Base-by-base conservation (phyloP, 2,888 invertebrate species). In the Coelinius sp. region DNA sequence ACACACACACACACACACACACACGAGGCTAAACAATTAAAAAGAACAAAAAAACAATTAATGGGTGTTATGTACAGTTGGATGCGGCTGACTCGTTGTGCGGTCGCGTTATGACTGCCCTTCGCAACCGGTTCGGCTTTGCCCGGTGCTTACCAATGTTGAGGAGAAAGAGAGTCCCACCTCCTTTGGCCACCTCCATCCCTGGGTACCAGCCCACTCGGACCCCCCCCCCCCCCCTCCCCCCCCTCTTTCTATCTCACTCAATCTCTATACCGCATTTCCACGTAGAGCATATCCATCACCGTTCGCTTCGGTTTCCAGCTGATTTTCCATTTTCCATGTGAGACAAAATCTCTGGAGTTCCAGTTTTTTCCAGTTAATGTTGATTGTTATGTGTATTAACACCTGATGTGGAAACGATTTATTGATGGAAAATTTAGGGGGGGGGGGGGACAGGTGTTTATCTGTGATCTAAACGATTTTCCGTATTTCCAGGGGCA, bases 131-230 rank as follows among this genome's bases (percentile, higher is more conserved):
- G 41, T 63, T 63, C 41, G 59, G 63, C 22, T 14, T 22, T 41
- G 63, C 24, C 63, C 38, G 41, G 63, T 41, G 63, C 41, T 35
- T 59, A 59, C 35, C 63, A 63, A 41, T 38, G 46, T 62, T 49
- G 35, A 53, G 22, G 49, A n/a, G 70, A 71, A 71, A 73, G 76
- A 82, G 76, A 84, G 86, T 85, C 87, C 87, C 86, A 85, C 87
- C 87, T 86, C 86, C 59, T 81, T 84, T 82, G 84, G 83, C 87
- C 87, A 87, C 86, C 86, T 85, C 87, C 86, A 86, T 82, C 82
- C 80, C 79, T 78, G 85, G 85, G 85, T 86, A 86, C 87, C 87
- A 86, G 85, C 87, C 87, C 86, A 87, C 86, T 81, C 84, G 86
- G 84, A 85, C 85, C 86, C 84, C 85, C 84, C 83, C 78, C 80